These are phyloP conservation scores for Plecotus auritus DNA, from an alignment of 2,113 vertebrate species.

Conservation along the genomic window DNA sequence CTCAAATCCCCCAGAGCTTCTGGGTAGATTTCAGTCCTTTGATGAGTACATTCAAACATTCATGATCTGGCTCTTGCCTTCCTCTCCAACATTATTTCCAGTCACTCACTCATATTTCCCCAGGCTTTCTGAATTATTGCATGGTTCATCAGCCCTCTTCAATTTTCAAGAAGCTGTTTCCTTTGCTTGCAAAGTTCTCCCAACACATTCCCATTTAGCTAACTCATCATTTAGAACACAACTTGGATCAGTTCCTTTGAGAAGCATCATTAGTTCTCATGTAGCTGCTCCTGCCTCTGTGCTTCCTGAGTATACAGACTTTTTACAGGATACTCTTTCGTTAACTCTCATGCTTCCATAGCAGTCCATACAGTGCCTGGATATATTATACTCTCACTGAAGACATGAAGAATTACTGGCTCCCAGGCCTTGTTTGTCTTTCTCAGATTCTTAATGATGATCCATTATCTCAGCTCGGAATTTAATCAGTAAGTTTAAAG, in stretches of 20 bases:
- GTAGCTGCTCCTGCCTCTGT: too few species aligned
- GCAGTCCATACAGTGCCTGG: neutral
- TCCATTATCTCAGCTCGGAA: neutral
- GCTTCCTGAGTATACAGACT: neutral
- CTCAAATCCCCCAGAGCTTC: neutral
- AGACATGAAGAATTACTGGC: neutral
- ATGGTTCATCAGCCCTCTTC: neutral
- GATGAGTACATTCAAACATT: neutral
- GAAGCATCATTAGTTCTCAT: neutral
- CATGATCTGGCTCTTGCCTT: neutral
- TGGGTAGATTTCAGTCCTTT: neutral
- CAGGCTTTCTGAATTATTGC: neutral
- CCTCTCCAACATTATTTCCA: neutral
- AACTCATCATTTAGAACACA: neutral
- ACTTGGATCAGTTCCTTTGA: neutral
- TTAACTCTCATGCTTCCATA: neutral
- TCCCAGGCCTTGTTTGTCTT: neutral
- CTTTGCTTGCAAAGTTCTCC: neutral
- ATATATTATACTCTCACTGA: neutral
- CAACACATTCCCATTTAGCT: neutral
- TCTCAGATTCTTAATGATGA: constrained; percentile 13
- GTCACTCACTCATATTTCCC: neutral
- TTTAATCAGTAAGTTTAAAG: constrained; percentile 8
- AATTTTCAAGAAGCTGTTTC: neutral
- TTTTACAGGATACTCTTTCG: neutral